Base-by-base conservation (phyloP, 2,888 invertebrate species). In the Luperina nickerlii region DNA sequence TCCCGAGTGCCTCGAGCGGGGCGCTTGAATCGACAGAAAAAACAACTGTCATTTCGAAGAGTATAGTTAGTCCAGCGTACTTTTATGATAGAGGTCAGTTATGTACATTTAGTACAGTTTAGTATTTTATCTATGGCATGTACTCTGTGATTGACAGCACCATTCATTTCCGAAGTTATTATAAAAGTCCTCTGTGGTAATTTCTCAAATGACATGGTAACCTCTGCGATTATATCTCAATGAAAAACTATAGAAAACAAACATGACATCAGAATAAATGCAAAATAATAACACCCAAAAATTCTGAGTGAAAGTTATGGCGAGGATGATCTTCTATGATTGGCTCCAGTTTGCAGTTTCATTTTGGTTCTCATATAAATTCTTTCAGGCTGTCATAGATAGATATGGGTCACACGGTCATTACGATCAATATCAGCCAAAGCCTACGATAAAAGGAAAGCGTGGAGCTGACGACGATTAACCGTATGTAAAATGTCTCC, bases 291-390 rank as follows among this genome's bases (percentile, higher is more conserved):
- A 18, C 9, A 32, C 2, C 18, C 8, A 32, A 24, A 42, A 75
- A 20, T 42, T 60, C 6, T 18, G 5, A 60, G 57, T 32, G 18
- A 32, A 24, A 27, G 15, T n/a, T 11, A 76, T 76, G 77, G 76
- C 48, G 11, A 76, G 48, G 15, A 0, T 0, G 2, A 0, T 51
- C 15, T 38, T 76, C 0, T 62, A 76, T 15, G 76, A 76, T 27
- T 76, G 76, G 76, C 0, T 76, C 0, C 32, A 78, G 24, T 38
- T 78, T 18, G 9, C n/a, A 15, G 32, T 63, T 11, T 68, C 80
- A 24, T 80, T 80, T 15, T 82, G 67, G 60, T 11, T 82, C 18
- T 80, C 80, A 13, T 80, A 80, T 45, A 82, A 80, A 63, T 63
- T 80, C 38, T 80, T 82, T 42, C 80, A 83, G 9, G n/a, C 62